Percentiles rank a stretch among this genome's conserved stretches.
These are phyloP conservation scores for Neostethus bicornis DNA, from an alignment of 2,797 vertebrate species.

Conservation along the genomic window DNA sequence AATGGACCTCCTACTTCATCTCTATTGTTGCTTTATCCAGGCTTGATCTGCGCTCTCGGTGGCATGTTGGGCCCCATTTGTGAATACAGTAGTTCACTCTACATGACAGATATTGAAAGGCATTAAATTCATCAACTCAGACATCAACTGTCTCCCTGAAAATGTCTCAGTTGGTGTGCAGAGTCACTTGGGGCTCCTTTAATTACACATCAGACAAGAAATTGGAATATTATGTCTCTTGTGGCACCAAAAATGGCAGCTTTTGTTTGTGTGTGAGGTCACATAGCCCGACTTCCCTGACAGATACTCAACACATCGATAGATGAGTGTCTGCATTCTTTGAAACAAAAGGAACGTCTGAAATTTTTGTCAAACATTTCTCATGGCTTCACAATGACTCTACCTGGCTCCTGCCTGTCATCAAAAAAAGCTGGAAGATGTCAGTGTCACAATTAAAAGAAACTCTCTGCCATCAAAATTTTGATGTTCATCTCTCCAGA, in stretches of 20 bases:
- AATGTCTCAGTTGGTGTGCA: constrained; percentile 27
- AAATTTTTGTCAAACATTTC: constrained; percentile 23
- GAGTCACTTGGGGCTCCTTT: constrained; percentile 46
- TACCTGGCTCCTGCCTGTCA: neutral
- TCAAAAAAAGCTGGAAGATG: constrained; percentile 12
- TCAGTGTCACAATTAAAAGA: neutral
- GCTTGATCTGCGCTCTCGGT: constrained; percentile 36
- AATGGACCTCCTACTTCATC: constrained; percentile 65
- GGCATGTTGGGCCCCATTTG: constrained; percentile 54
- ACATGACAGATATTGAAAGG: constrained; percentile 55
- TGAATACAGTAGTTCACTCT: constrained; percentile 54
- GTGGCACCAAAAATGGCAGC: constrained; percentile 39
- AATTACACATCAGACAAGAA: constrained; percentile 37
- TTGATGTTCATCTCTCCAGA: neutral
- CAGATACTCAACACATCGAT: constrained; percentile 33
- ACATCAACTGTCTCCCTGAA: constrained; percentile 46
- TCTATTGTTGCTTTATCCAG: constrained; percentile 60
- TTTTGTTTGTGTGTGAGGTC: constrained; percentile 26
- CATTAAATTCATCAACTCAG: constrained; percentile 59
- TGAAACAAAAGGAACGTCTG: constrained; percentile 40
- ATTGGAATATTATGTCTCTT: constrained; percentile 39
- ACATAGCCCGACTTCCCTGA: constrained; percentile 17
- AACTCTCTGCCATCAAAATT: constrained; percentile 13
- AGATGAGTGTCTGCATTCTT: constrained; percentile 29
- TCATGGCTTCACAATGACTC: constrained; percentile 10